Percentiles rank a stretch among this genome's conserved stretches.
phyloP scores from a whole-genome alignment of 2,797 vertebrate species.

The Acridotheres tristis region DNA sequence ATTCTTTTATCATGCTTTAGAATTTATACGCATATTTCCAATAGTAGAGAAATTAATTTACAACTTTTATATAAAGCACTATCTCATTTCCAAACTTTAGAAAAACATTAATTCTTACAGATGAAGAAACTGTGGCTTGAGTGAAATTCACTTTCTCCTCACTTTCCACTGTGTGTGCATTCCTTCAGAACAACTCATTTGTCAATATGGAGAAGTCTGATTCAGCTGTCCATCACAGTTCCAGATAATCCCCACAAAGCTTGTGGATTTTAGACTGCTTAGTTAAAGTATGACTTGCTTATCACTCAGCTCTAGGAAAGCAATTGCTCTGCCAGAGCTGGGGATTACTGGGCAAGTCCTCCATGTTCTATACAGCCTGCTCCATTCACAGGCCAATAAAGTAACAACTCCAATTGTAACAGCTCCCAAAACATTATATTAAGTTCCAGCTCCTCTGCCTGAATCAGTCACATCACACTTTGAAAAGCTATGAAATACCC shows the following conservation, averaged over 20 bases:
- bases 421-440: not conserved
- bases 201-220: not conserved
- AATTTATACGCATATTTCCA: not conserved
- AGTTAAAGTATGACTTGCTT: slow-evolving; percentile 33
- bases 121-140: not conserved
- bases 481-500: not conserved
- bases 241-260: slow-evolving; percentile 10
- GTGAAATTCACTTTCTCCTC: not conserved
- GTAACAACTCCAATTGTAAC: not conserved
- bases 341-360: not conserved
- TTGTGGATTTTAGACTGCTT: slow-evolving; percentile 31
- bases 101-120: not conserved
- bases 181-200: not conserved
- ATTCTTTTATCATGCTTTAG: not conserved
- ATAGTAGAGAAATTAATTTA: not conserved
- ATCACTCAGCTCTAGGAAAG: not conserved
- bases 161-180: not conserved
- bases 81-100: not conserved
- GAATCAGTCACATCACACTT: not conserved
- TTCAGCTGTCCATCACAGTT: not conserved
- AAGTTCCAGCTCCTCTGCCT: not conserved
- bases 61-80: not conserved
- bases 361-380: not conserved
- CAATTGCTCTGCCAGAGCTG: not conserved
- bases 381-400: not conserved